Evolutionary conservation across 2,113 vertebrate species (phyloP).

Genomic region (Fregata magnificens): DNA sequence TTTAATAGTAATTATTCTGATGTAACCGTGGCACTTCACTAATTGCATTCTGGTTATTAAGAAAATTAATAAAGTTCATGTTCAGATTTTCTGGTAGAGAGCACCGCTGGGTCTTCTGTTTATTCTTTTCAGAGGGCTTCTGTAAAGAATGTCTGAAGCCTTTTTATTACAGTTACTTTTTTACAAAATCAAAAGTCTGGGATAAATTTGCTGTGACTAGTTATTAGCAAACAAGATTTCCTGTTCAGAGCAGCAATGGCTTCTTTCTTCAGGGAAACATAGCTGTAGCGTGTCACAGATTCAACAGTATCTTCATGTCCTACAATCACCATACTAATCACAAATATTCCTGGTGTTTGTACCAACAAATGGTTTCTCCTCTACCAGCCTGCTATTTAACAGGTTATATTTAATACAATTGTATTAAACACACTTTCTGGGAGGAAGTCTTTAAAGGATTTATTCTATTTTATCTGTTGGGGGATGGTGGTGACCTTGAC

Average conservation of each 20-base stretch:
- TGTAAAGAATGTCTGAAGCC: not conserved
- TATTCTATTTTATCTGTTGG: not conserved
- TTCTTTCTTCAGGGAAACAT: not conserved
- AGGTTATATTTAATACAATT: not conserved
- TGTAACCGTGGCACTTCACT: not conserved
- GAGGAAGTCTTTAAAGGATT: not conserved
- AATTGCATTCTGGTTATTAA: slow-evolving; percentile 25
- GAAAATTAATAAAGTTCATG: slow-evolving; percentile 14
- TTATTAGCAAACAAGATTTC: not conserved
- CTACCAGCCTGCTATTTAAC: not conserved
- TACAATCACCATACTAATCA: not conserved
- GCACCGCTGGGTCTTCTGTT: not conserved
- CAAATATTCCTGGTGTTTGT: not conserved
- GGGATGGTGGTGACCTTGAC: not conserved
- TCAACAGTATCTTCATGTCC: not conserved
- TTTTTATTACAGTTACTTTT: not conserved
- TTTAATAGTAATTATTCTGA: not conserved
- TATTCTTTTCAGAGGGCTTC: not conserved
- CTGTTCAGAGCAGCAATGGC: not conserved
- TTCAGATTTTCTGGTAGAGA: slow-evolving; percentile 37
- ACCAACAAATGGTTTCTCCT: not conserved
- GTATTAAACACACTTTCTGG: not conserved
- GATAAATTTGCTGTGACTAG: slow-evolving; percentile 15
- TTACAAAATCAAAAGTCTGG: not conserved
- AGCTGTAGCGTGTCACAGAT: not conserved